Conservation (phyloP, 1,140 invertebrate species). For the Philaenus spumarius region DNA sequence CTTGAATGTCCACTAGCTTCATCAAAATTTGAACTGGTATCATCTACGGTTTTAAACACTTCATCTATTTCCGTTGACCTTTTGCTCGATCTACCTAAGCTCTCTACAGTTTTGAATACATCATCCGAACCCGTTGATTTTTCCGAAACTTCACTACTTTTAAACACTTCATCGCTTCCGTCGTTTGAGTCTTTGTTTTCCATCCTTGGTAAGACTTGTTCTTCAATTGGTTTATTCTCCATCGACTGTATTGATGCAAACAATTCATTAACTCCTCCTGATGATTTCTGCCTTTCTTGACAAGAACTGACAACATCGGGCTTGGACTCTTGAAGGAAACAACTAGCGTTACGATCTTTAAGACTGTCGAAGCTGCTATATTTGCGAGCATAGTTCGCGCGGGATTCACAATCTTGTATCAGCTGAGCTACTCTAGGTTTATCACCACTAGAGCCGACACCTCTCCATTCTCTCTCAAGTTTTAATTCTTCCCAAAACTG, state of each 20-base stretch:
- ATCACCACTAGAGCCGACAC: neutral
- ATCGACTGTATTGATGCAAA: no score
- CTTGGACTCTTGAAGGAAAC: conserved; percentile 7
- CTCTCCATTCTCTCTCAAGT: conserved; percentile 30
- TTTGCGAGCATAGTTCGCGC: neutral
- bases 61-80: conserved; percentile 14
- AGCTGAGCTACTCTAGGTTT: conserved; percentile 5
- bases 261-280: conserved; percentile 1
- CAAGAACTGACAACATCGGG: conserved; percentile 18
- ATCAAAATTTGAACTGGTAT: neutral
- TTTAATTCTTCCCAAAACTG: conserved; percentile 61
- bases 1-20: neutral
- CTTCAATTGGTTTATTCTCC: neutral
- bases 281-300: neutral
- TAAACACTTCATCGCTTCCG: conserved; percentile 10
- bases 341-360: conserved; percentile 4
- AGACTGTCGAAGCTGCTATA: conserved; percentile 18
- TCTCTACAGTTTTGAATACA: conserved; percentile 8
- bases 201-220: neutral
- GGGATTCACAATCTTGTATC: conserved; percentile 10
- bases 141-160: conserved; percentile 2
- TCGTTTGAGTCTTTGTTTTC: neutral
- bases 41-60: conserved; percentile 6
- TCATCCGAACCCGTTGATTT: neutral
- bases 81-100: conserved; percentile 14